Percentiles rank a stretch among this genome's conserved stretches.
These are phyloP conservation scores for Paramisgurnus dabryanus DNA, from an alignment of 2,113 vertebrate species.

Conservation along the genomic window DNA sequence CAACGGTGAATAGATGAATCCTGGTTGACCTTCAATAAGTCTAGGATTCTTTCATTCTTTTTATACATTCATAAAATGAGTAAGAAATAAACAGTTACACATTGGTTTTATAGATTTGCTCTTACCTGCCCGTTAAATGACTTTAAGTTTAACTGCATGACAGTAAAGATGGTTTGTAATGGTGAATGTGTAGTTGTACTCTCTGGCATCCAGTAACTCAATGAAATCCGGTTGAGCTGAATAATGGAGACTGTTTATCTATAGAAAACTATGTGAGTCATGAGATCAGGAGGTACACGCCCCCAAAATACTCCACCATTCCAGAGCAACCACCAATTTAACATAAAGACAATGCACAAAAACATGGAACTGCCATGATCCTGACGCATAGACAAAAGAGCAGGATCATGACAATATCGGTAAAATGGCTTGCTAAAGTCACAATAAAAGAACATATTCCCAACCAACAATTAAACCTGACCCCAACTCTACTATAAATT, in stretches of 20 bases:
- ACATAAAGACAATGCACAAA: not conserved
- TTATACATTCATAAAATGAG: no score
- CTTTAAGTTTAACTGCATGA: not conserved
- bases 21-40: no score
- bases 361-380: no score
- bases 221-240: not conserved
- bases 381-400: no score
- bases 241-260: not conserved
- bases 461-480: no score
- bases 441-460: no score
- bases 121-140: not conserved
- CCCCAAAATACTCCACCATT: constrained; percentile 21
- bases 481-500: no score
- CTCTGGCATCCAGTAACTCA: constrained; percentile 27
- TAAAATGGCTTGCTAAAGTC: no score
- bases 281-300: not conserved
- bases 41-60: no score
- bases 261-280: constrained; percentile 34
- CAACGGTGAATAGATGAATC: no score
- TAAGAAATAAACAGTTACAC: not conserved
- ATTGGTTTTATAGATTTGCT: not conserved
- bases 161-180: not conserved
- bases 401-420: no score
- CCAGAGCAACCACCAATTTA: not conserved
- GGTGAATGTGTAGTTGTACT: constrained; percentile 1